Evolutionary conservation across 1,140 invertebrate genomes (phyloP), one percentile per base, ranked within the genome.

Genomic region (Bradysia coprophila): DNA sequence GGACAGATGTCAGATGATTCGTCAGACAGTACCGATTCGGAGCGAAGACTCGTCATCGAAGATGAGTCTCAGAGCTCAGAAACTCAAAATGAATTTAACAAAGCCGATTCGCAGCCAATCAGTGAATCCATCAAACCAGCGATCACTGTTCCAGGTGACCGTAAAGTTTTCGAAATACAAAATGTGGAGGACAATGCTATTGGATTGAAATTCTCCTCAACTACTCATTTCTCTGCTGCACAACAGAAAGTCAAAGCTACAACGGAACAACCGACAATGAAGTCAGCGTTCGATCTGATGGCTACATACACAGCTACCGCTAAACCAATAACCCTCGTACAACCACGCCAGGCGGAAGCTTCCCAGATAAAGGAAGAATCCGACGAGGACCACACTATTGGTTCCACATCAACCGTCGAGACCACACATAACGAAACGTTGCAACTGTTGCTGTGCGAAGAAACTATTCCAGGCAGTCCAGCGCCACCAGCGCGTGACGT

Each of bases 391-490:
- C n/a, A 11, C 11, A 16, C n/a, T 8, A 38, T 38, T 19, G 36
- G 28, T 37, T 6, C 11, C 41, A 9, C 46, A 43, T 16, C 21
- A 38, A 4, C 24, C 45, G 42, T 18, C 38, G 44, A 45, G 10
- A 61, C 62, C 10, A 66, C 68, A 22, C 62, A 65, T 44, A 64
- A 64, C 44, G 62, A 66, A 44, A 68, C 64, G 42, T 65, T 72
- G 39, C 77, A 71, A 48, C 69, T 81, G 34, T 55, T 90, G n/a
- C 56, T 86, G 2, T 90, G 86, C 59, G 81, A 88, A 53, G 85
- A 90, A 61, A 87, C 82, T 21, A 87, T 91, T 53, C 84, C 83
- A 1, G 80, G 83, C 18, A 85, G 81, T 50, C 82, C 83, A n/a
- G 77, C 81, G 33, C 78, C 79, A 1, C 68, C 62, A 0, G 49